Percentiles rank a stretch among this genome's conserved stretches.
These are phyloP conservation scores for Euplagia quadripunctaria DNA, from an alignment of 2,888 invertebrate species.

Conservation along the genomic window DNA sequence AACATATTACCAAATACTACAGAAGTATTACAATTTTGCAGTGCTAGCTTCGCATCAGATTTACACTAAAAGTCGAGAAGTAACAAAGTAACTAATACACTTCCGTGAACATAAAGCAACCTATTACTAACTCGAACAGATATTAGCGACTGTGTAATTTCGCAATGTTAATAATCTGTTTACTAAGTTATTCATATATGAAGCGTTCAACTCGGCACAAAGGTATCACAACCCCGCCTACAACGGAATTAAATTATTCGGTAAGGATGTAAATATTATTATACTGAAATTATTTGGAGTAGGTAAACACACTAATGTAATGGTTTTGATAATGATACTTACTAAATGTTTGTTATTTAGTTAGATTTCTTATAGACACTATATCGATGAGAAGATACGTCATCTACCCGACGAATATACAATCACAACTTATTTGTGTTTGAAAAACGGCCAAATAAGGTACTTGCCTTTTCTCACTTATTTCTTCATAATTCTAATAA, in stretches of 20 bases:
- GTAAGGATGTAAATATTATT: constrained; percentile 14
- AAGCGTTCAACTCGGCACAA: constrained; percentile 12
- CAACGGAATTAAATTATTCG: constrained; percentile 8
- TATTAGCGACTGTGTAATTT: constrained; percentile 20
- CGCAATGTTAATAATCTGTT: constrained; percentile 17
- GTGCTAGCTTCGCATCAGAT: background rate
- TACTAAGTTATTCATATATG: constrained; percentile 10
- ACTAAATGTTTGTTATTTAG: background rate
- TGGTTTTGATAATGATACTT: background rate
- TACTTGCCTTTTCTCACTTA: too few relatives aligned
- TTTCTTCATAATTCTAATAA: too few relatives aligned
- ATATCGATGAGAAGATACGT: background rate
- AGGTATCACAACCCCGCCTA: constrained; percentile 8
- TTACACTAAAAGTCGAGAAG: background rate
- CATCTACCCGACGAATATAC: too few relatives aligned
- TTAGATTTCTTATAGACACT: background rate
- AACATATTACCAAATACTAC: background rate
- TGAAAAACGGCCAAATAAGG: too few relatives aligned
- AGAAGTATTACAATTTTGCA: background rate
- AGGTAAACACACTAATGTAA: background rate
- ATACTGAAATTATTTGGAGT: constrained; percentile 4
- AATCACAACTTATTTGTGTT: too few relatives aligned
- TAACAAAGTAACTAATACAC: constrained; percentile 13
- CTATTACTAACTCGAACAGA: constrained; percentile 10
- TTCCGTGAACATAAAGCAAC: constrained; percentile 6